Conservation (phyloP, 2,113 vertebrate species). For the Ceyx margarethae region DNA sequence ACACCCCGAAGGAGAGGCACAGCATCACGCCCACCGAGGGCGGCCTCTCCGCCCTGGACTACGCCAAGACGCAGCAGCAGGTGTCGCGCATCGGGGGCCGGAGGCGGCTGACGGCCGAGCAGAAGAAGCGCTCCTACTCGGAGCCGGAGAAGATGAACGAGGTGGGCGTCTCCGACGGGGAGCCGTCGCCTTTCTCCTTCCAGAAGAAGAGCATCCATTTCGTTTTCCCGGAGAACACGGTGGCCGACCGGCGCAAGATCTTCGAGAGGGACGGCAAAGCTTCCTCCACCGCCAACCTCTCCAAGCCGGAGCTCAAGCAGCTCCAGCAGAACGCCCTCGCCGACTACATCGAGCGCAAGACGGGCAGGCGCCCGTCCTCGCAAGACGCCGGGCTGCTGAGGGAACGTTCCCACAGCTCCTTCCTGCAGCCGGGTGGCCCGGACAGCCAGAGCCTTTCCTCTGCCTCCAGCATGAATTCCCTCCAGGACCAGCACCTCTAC, state of each 20-base stretch:
- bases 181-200: constrained; percentile 41
- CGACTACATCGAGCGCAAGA: constrained; percentile 90
- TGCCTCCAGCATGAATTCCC: constrained; percentile 84
- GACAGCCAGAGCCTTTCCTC: constrained; percentile 80
- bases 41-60: constrained; percentile 37
- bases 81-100: constrained; percentile 82
- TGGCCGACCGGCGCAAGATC: constrained; percentile 87
- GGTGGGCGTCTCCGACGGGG: constrained; percentile 81
- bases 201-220: constrained; percentile 67
- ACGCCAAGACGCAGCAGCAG: constrained; percentile 45
- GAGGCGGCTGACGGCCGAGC: constrained; percentile 83
- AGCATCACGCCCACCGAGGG: constrained; percentile 76
- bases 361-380: constrained; percentile 63
- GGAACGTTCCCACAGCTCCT: constrained; percentile 77
- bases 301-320: constrained; percentile 84
- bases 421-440: constrained; percentile 56
- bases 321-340: constrained; percentile 89
- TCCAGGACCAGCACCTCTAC: constrained; percentile 78
- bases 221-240: constrained; percentile 77
- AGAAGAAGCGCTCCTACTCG: constrained; percentile 93
- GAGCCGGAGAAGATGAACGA: constrained; percentile 95
- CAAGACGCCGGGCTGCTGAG: constrained; percentile 46
- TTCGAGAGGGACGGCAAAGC: constrained; percentile 81
- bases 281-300: constrained; percentile 70
- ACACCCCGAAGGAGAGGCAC: constrained; percentile 86